A percentile compares a stretch with the other conserved stretches of the same genome.
Conservation (phyloP, 2,113 vertebrate genomes). For the Dendropsophus ebraccatus region DNA sequence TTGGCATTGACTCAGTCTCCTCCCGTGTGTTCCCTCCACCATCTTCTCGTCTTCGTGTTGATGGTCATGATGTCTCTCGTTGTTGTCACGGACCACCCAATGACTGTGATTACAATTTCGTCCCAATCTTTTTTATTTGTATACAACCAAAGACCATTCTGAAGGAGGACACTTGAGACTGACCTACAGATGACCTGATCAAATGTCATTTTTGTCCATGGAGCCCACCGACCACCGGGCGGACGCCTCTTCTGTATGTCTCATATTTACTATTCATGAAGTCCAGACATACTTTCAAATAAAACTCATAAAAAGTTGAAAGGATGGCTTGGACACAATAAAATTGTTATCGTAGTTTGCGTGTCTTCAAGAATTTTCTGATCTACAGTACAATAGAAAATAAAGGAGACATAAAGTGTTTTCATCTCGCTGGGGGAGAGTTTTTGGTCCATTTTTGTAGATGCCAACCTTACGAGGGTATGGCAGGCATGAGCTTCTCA, state of each 20-base stretch:
- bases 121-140: conserved; percentile 43
- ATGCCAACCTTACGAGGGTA: not conserved
- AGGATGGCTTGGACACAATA: conserved; percentile 1
- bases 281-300: conserved; percentile 15
- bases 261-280: not conserved
- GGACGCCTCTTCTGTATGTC: not conserved
- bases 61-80: not conserved
- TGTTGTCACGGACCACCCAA: conserved; percentile 28
- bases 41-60: not conserved
- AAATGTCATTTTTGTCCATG: not conserved
- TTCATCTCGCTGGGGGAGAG: not conserved
- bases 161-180: conserved; percentile 19
- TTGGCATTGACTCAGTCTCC: not conserved
- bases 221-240: not conserved
- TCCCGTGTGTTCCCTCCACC: not conserved
- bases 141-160: conserved; percentile 31
- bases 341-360: not conserved
- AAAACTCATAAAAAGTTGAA: conserved; percentile 36
- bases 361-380: not conserved
- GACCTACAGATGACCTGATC: conserved; percentile 1
- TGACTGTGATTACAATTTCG: conserved; percentile 13
- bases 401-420: not conserved
- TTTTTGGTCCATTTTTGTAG: no score
- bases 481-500: not conserved
- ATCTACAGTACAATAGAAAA: not conserved